Evolutionary conservation across 1,140 invertebrate genomes (phyloP).

Genomic region (Contarinia nasturtii): DNA sequence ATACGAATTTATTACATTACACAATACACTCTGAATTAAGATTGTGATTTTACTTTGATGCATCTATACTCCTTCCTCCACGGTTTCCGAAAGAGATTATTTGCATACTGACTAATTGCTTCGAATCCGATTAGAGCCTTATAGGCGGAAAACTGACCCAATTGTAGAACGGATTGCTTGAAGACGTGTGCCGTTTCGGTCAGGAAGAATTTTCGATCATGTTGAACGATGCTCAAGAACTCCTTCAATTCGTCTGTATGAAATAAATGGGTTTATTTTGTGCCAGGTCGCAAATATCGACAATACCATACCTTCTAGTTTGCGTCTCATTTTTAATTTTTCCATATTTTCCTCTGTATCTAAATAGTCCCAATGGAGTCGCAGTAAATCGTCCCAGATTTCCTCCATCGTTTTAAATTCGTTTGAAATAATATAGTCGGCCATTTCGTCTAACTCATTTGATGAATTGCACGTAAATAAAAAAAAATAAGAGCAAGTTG

Average conservation of each 20-base stretch:
- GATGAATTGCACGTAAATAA: too few species aligned
- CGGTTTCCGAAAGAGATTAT: conserved; percentile 64
- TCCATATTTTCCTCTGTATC: conserved; percentile 55
- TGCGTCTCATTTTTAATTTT: conserved; percentile 48
- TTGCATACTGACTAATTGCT: conserved; percentile 63
- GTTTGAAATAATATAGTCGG: too few species aligned
- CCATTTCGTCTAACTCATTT: too few species aligned
- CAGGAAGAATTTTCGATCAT: conserved; percentile 58
- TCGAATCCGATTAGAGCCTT: conserved; percentile 63
- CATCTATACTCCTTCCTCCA: conserved; percentile 72
- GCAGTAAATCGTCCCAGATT: conserved; percentile 45
- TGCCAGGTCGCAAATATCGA: background rate
- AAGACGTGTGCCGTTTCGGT: conserved; percentile 53
- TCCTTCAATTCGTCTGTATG: conserved; percentile 51
- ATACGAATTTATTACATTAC: too few species aligned
- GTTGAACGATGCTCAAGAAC: conserved; percentile 55
- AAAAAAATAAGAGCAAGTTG: too few species aligned
- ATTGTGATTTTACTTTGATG: conserved; percentile 38
- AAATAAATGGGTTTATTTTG: background rate
- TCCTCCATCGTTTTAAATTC: conserved; percentile 25
- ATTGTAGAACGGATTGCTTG: conserved; percentile 42
- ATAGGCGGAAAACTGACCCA: conserved; percentile 58
- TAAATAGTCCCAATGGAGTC: conserved; percentile 49
- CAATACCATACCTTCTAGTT: conserved; percentile 41
- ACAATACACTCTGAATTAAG: background rate